Evolutionary conservation across 2,888 invertebrate species (phyloP).

Genomic region (Cyaniris semiargus): DNA sequence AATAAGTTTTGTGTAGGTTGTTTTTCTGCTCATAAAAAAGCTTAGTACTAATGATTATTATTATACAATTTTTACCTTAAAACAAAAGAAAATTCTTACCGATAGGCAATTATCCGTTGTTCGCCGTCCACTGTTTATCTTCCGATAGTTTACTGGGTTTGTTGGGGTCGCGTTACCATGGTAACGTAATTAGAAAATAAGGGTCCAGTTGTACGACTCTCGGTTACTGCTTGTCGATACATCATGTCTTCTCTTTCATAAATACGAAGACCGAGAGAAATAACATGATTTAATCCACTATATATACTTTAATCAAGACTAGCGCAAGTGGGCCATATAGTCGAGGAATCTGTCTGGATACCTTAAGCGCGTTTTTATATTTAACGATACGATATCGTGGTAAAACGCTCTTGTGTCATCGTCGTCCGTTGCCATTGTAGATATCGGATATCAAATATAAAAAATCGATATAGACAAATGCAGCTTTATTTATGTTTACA

Average conservation of each 20-base stretch:
- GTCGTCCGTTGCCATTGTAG: background rate
- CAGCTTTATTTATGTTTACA: too few species aligned
- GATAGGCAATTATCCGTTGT: background rate
- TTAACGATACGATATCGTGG: background rate
- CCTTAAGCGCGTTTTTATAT: background rate
- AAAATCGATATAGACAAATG: too few species aligned
- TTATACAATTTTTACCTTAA: background rate
- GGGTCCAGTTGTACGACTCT: background rate
- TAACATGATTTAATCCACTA: background rate
- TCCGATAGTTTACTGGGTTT: constrained; percentile 13
- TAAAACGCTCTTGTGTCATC: too few species aligned
- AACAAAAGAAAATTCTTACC: constrained; percentile 7
- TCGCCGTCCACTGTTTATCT: background rate
- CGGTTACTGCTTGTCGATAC: background rate
- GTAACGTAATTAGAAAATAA: constrained; percentile 21
- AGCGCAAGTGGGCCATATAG: background rate
- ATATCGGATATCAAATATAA: background rate
- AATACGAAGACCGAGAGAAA: background rate
- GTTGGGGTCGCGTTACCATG: constrained; percentile 35
- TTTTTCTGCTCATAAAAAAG: too few species aligned
- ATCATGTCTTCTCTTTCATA: background rate
- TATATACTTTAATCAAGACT: too few species aligned
- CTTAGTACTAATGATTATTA: too few species aligned
- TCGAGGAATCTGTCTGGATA: background rate
- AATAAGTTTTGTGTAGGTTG: background rate